Percentiles rank a stretch among this genome's conserved stretches.
phyloP scores from a whole-genome alignment of 1,140 invertebrate genomes.

The Pygmarrhopalites habei region DNA sequence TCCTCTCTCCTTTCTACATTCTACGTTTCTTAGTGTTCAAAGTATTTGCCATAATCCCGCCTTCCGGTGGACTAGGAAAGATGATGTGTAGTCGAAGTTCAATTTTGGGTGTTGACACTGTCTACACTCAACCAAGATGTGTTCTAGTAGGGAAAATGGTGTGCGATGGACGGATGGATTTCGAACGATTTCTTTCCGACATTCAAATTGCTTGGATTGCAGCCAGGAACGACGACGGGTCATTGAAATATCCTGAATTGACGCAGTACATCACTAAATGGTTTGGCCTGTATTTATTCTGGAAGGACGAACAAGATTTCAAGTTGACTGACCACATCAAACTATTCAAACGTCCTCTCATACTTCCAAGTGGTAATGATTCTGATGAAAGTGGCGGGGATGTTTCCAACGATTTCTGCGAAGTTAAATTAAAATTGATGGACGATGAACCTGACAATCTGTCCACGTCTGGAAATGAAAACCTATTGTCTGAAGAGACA shows the following conservation, averaged over 20 bases:
- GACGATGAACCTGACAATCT: neutral
- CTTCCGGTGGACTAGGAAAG: neutral
- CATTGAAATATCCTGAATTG: neutral
- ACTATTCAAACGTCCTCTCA: neutral
- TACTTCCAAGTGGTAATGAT: too few species aligned
- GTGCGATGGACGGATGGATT: neutral
- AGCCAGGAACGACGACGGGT: neutral
- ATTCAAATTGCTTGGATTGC: neutral
- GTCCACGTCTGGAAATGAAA: neutral
- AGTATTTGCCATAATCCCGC: neutral
- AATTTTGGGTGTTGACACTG: neutral
- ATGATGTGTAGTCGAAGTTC: neutral
- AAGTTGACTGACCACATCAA: neutral
- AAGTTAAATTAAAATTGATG: neutral
- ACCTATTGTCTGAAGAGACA: neutral
- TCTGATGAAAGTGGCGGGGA: too few species aligned
- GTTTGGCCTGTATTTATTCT: neutral
- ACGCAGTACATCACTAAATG: neutral
- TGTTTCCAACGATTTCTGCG: neutral
- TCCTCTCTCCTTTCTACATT: neutral
- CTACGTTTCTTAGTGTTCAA: neutral
- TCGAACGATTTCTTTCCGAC: neutral
- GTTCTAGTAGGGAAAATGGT: neutral
- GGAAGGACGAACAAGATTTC: neutral
- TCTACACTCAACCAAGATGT: neutral